Base-by-base conservation (phyloP, 2,888 invertebrate genomes). In the Invenusta paracnida region DNA sequence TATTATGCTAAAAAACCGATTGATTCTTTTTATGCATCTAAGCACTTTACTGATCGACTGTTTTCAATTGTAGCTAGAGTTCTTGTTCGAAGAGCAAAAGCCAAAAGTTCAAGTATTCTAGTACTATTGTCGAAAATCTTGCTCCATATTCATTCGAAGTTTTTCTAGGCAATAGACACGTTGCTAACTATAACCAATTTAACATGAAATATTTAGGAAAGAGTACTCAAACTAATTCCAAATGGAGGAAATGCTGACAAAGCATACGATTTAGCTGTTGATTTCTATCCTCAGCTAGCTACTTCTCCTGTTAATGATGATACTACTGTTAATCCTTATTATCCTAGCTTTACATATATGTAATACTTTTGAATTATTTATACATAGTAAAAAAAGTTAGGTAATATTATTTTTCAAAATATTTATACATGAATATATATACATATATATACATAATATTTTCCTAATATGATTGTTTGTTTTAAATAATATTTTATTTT, bases 141-240 rank as follows among this genome's bases (percentile, higher is more conserved):
- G 73, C 73, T n/a, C 73, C 73, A n/a, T 73, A 23, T 73, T 73
- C 73, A 73, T 23, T 73, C 73, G 2, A 73, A 73, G 73, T 73
- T 73, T 73, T 23, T 73, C 27, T 73, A 73, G 73, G 23, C 27
- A 73, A 73, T 73, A 23, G 73, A 13, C 73, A 73, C 27, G 27
- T 25, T 23, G 73, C 73, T 73, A 73, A 73, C 73, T 73, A 30
- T 82, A 82, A 82, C 82, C 82, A 82, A 30, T 82, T 30, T 82
- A 82, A 82, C 82, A 82, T 82, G 82, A 82, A 82, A 82, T 73
- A 73, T 73, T 73, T 73, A 23, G 17, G 73, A 73, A 73, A 73
- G 73, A 23, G 73, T 73, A 73, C 23, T 73, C 73, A 23, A 73
- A 23, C 73, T 73, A 73, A 73, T 73, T n/a, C 73, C 73, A 73